phyloP scores from a whole-genome alignment of 2,113 vertebrate genomes.

The Sphyrna mokarran region DNA sequence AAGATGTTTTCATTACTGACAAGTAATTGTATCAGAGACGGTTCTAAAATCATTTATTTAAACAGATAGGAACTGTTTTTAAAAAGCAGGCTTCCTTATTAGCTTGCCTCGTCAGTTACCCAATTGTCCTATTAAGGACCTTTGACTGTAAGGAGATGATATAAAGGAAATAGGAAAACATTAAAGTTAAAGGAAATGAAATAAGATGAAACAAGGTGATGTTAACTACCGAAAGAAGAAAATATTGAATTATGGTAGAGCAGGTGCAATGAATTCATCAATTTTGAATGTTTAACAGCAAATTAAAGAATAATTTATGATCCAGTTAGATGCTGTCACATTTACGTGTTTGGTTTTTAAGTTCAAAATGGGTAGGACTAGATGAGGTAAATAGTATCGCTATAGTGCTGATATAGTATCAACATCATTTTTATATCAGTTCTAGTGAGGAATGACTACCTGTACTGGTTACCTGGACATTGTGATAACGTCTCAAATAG shows the following conservation, averaged over 20 bases:
- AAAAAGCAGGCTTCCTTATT: not conserved
- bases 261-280: not conserved
- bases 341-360: not conserved
- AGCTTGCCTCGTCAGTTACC: no score
- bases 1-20: not conserved
- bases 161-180: not conserved
- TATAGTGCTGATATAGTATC: not conserved
- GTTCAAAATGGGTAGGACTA: not conserved
- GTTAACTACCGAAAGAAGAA: not conserved
- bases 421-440: not conserved
- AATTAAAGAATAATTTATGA: not conserved
- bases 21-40: not conserved
- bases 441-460: no score
- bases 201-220: not conserved
- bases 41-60: not conserved
- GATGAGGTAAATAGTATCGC: not conserved
- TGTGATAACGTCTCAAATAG: not conserved
- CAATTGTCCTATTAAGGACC: not conserved
- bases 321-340: no score
- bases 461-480: not conserved
- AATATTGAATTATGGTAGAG: not conserved
- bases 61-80: not conserved
- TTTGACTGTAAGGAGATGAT: not conserved
- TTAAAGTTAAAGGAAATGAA: not conserved
- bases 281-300: not conserved